Conservation (phyloP, 2,797 vertebrate genomes). For the Paguma larvata region DNA sequence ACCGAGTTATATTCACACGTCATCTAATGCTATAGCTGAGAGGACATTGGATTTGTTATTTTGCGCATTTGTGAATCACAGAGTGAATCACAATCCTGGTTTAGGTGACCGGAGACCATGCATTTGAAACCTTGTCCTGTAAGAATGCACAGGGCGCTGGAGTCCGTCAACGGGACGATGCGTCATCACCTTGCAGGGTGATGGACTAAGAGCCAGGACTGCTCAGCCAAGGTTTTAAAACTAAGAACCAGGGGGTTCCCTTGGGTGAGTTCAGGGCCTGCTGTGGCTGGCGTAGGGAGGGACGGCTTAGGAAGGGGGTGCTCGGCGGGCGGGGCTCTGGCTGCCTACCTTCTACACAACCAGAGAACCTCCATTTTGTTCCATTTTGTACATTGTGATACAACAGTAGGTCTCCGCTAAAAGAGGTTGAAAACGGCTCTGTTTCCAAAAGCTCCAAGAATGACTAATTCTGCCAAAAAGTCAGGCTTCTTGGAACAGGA, state of each 20-base stretch:
- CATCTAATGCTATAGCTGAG: not conserved
- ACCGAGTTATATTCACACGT: not conserved
- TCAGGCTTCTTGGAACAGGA: not conserved
- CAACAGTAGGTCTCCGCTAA: not conserved
- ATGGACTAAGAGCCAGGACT: not conserved
- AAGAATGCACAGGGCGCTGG: not conserved
- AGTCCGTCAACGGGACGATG: not conserved
- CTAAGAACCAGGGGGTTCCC: not conserved
- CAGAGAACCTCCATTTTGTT: not conserved
- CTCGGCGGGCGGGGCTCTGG: not conserved
- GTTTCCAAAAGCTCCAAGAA: slow-evolving; percentile 11
- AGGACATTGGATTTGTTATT: not conserved
- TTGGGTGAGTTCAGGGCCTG: too few species aligned
- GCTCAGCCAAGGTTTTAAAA: not conserved
- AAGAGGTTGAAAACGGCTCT: not conserved
- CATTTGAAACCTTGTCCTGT: not conserved
- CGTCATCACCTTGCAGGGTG: not conserved
- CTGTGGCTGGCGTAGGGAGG: not conserved
- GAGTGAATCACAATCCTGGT: not conserved
- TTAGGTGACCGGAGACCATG: not conserved
- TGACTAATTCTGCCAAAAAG: not conserved
- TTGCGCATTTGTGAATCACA: not conserved
- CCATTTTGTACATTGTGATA: not conserved
- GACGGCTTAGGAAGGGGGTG: not conserved
- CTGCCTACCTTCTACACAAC: not conserved